Evolutionary conservation across 92 coral and sea anemone genomes (phyloP).

Genomic region (Epizoanthus illoricatus): DNA sequence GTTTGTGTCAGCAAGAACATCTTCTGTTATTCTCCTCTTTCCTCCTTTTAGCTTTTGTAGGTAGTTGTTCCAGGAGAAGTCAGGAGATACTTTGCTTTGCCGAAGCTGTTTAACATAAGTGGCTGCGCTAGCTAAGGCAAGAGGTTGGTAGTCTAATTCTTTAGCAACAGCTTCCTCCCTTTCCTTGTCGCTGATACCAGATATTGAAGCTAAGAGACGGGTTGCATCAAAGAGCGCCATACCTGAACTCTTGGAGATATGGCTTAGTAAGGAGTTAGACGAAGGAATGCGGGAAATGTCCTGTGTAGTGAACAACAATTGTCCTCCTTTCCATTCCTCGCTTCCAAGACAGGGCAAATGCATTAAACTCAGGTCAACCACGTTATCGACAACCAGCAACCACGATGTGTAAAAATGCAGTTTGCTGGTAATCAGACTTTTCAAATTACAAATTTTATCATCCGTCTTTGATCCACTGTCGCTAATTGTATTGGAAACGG

Average conservation of each 20-base stretch:
- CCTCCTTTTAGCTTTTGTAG: neutral
- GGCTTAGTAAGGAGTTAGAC: neutral
- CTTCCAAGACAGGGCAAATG: neutral
- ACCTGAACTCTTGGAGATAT: neutral
- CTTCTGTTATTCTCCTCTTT: conserved; percentile 31
- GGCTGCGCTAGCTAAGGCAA: neutral
- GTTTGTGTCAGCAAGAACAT: conserved; percentile 1
- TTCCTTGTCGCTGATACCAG: neutral
- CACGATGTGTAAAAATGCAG: no score
- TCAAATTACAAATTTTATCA: neutral
- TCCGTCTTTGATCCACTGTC: neutral
- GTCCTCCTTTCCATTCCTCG: no score
- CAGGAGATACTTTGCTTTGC: neutral
- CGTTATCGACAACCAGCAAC: no score
- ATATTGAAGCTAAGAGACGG: neutral
- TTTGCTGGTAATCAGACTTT: no score
- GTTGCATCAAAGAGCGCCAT: neutral
- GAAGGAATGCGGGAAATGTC: neutral
- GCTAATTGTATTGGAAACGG: neutral
- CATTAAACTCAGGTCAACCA: neutral
- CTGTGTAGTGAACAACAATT: neutral
- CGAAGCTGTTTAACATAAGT: neutral
- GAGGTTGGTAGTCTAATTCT: no score
- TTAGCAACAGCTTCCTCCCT: no score
- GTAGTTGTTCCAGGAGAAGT: conserved; percentile 39